Base-by-base conservation (phyloP, 92 coral and sea anemone species). In the Palythoa caribaeorum region DNA sequence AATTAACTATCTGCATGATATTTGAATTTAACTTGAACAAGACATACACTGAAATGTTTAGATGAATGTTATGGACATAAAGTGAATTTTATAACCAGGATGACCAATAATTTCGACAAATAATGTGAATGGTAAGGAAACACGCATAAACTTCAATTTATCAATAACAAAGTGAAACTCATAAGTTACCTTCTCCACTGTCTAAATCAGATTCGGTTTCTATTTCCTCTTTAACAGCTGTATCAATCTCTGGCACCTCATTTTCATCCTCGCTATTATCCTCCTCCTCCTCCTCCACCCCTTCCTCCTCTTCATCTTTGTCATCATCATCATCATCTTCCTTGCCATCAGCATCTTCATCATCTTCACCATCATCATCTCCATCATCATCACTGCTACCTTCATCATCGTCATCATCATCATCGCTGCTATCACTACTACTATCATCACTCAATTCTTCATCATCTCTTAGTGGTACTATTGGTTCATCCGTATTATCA, bases 401-500 rank as follows among this genome's bases (percentile, higher is more conserved):
- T 0, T 71, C 89, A 5, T 87, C 93, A 35, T 91, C 90, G 0
- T 78, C 78, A 51, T 88, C 90, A 73, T 78, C 94, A 9, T 75
- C 71, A 19, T 48, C 55, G 12, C 60, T 50, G 9, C 69, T 40
- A 38, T 55, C 65, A 16, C 71, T 77, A 57, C 74, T 69, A 77
- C 85, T 59, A 66, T 78, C 90, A 52, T 77, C 87, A 78, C 62
- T 87, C 54, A 53, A 3, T 77, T 77, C 90, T 69, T 77, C 77
- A 17, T 83, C 78, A 39, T 83, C 79, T 65, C 51, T 62, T 59
- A 65, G 44, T 14, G 83, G 74, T 36, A 73, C 59, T 15, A 3
- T n/a, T 16, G 9, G 47, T 39, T 38, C 48, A 17, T 60, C 84
- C 44, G 9, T n/a, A 2, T 48, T 37, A 21, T 59, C 55, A 40